Conservation (phyloP, 1,140 invertebrate species). For the Saccostrea echinata region DNA sequence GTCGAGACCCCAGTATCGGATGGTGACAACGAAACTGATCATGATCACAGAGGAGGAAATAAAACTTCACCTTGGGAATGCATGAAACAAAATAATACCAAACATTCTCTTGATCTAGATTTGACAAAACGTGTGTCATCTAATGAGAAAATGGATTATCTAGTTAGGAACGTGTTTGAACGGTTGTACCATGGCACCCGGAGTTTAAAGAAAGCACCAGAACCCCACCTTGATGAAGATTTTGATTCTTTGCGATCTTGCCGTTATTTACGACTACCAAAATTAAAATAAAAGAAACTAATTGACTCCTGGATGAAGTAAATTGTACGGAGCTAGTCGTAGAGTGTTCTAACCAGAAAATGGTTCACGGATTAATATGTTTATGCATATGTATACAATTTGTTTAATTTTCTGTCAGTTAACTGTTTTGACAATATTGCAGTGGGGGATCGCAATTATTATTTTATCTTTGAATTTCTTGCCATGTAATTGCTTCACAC, state of each 20-base stretch:
- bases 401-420: neutral
- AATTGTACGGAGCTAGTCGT: too few species aligned
- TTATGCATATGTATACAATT: neutral
- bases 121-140: slow-evolving; percentile 26
- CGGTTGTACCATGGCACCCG: neutral
- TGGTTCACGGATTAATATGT: neutral
- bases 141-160: slow-evolving; percentile 30
- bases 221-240: neutral
- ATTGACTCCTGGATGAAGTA: neutral
- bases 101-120: slow-evolving; percentile 17
- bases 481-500: slow-evolving; percentile 22
- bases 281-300: neutral
- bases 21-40: neutral
- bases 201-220: neutral
- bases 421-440: neutral
- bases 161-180: slow-evolving; percentile 34
- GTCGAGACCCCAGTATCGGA: neutral
- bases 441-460: neutral
- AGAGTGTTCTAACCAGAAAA: too few species aligned
- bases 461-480: slow-evolving; percentile 6
- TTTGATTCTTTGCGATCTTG: slow-evolving; percentile 27
- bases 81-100: neutral
- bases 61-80: neutral
- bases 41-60: slow-evolving; percentile 10
- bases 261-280: slow-evolving; percentile 28